Base-by-base conservation (phyloP, 1,140 invertebrate species). In the Eumeta japonica region DNA sequence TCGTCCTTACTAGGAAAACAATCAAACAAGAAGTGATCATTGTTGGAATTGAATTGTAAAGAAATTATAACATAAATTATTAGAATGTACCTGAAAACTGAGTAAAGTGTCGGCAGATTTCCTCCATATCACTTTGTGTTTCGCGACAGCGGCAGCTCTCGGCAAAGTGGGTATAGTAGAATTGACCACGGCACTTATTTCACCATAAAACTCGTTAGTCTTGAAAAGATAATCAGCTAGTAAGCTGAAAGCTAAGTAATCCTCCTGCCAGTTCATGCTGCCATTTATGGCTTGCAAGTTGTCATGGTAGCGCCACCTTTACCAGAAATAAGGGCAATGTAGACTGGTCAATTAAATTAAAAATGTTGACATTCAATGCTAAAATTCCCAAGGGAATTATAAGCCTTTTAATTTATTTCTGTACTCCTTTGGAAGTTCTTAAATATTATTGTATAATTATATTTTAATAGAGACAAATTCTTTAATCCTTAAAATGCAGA, bases 251-350 rank as follows among this genome's bases (percentile, higher is more conserved):
- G 63, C 56, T 0, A 77, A 44, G 43, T 64, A 66, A 35, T 77
- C 68, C 32, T 71, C 59, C 34, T 75, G 67, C 75, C 75, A 77
- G 38, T 71, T 75, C 72, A 77, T 77, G 38, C 71, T 75, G 17
- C 68, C 72, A 52, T 75, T 73, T 12, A 77, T 11, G 0, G 62
- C 58, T 60, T 77, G 72, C 0, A 72, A 48, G 35, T 77, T 77
- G 50, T 77, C 74, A 35, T 73, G 52, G 57, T 74, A 77, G 2
- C 63, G 62, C 70, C 72, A 75, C 58, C 71, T 75, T n/a, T n/a
- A n/a, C n/a, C n/a, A n/a, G n/a, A n/a, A n/a, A n/a, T n/a, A n/a
- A n/a, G n/a, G 20, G 20, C 20, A 24, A 24, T 7, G n/a, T 24
- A 24, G 20, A 24, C 7, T 7, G n/a, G n/a, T n/a, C 20, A 24